Evolutionary conservation across 2,888 invertebrate genomes (phyloP).

Genomic region (Lasius platythorax): DNA sequence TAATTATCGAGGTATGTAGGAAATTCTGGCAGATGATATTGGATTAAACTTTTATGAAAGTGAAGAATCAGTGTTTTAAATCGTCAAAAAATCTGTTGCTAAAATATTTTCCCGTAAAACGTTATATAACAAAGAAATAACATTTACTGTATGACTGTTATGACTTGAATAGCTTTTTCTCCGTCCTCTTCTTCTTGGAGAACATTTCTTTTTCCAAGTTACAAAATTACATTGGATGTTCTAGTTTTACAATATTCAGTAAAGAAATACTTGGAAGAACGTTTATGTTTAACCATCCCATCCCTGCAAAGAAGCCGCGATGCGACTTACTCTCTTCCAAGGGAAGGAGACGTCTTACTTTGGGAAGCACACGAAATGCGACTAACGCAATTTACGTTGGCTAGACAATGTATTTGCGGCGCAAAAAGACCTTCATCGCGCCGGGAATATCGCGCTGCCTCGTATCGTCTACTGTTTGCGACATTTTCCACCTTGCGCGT

Average conservation of each 20-base stretch:
- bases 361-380: slow-evolving; percentile 43
- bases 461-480: slow-evolving; percentile 30
- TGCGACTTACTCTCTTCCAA: slow-evolving; percentile 26
- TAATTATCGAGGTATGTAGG: background rate
- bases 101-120: background rate
- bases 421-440: slow-evolving; percentile 44
- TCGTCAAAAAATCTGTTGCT: background rate
- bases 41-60: background rate
- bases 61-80: background rate
- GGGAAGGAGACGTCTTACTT: slow-evolving; percentile 44
- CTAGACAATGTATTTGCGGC: slow-evolving; percentile 38
- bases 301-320: slow-evolving; percentile 23
- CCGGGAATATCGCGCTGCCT: slow-evolving; percentile 36
- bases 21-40: background rate
- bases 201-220: background rate
- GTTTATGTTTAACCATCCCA: slow-evolving; percentile 35
- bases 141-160: background rate
- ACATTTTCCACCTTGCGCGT: slow-evolving; percentile 19
- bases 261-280: slow-evolving; percentile 17
- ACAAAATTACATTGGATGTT: slow-evolving; percentile 4
- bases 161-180: background rate
- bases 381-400: slow-evolving; percentile 49
- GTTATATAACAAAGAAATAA: background rate
- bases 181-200: background rate
- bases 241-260: background rate